Base-by-base conservation (phyloP, 1,140 invertebrate species). In the Phenacoccus solenopsis region DNA sequence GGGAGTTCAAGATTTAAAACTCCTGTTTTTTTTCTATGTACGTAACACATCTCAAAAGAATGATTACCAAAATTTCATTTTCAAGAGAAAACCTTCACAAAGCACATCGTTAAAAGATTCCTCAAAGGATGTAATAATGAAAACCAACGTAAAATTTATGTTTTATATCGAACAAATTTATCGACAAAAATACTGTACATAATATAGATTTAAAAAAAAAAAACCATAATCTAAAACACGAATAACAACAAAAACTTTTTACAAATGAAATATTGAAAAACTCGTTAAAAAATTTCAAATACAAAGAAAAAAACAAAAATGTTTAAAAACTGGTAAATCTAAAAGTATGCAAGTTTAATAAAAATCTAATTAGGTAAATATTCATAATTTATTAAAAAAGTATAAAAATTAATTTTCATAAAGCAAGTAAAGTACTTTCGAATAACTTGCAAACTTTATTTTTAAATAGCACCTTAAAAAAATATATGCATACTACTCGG, bases 121-220 rank as follows among this genome's bases (percentile, higher is more conserved):
- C n/a, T n/a, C n/a, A n/a, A n/a, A n/a, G n/a, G n/a, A n/a, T n/a
- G n/a, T n/a, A 64, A 9, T 22, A 64, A 64, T 24, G 3, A 22
- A 64, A 64, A 64, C 22, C 22, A 4, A 64, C 13, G 25, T 24
- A 64, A 25, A 64, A 64, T 64, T 64, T 25, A 25, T 64, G 22
- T 64, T 64, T 64, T 64, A 64, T 64, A 64, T 64, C 59, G 59
- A 64, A 64, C 59, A 64, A 64, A 64, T 64, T 64, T 24, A 64
- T 64, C 59, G 59, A 64, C 25, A 64, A 64, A 64, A 64, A 64
- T 64, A 64, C 59, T 64, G 21, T 64, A 64, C 59, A 64, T 1
- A 64, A 25, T 64, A 64, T 64, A 64, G 20, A 64, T 38, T 10
- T 24, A 64, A 27, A 4, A 27, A 16, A 64, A 64, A 64, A 64